These are phyloP conservation scores for Glyphotaelius pellucidus DNA, from an alignment of 2,888 invertebrate genomes.

Conservation along the genomic window DNA sequence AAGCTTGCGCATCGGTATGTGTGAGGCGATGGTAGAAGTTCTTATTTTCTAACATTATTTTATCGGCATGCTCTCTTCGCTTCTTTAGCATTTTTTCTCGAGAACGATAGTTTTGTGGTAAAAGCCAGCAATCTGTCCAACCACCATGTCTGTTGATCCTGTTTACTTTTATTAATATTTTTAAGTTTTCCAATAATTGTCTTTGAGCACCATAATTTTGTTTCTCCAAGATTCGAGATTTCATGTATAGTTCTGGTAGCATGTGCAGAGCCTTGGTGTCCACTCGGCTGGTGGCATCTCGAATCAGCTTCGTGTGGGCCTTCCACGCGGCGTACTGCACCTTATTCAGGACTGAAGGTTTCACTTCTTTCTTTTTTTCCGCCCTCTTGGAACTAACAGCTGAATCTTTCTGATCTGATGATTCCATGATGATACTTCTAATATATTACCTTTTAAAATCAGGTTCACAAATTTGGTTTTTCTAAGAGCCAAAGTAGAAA, in stretches of 20 bases:
- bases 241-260: conserved; percentile 53
- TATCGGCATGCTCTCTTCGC: background rate
- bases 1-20: conserved; percentile 4
- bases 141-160: conserved; percentile 47
- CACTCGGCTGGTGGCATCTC: conserved; percentile 7
- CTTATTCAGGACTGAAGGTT: conserved; percentile 36
- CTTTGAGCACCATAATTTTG: conserved; percentile 8
- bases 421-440: background rate
- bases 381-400: background rate
- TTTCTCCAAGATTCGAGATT: conserved; percentile 41
- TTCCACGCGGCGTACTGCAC: conserved; percentile 21
- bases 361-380: background rate
- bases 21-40: conserved; percentile 33
- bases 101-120: background rate
- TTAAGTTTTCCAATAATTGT: conserved; percentile 33
- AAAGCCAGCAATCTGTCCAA: conserved; percentile 47
- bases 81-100: conserved; percentile 26
- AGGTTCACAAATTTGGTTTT: background rate
- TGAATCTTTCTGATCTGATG: background rate
- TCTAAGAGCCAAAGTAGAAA: background rate
- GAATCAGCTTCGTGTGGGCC: conserved; percentile 18
- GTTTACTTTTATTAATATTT: conserved; percentile 44
- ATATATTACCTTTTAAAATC: background rate
- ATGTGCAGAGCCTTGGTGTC: conserved; percentile 49
- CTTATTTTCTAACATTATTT: conserved; percentile 21